A percentile compares a stretch with the other conserved stretches of the same genome.
phyloP scores from a whole-genome alignment of 2,113 vertebrate species.

The Myanophis thanlyinensis region DNA sequence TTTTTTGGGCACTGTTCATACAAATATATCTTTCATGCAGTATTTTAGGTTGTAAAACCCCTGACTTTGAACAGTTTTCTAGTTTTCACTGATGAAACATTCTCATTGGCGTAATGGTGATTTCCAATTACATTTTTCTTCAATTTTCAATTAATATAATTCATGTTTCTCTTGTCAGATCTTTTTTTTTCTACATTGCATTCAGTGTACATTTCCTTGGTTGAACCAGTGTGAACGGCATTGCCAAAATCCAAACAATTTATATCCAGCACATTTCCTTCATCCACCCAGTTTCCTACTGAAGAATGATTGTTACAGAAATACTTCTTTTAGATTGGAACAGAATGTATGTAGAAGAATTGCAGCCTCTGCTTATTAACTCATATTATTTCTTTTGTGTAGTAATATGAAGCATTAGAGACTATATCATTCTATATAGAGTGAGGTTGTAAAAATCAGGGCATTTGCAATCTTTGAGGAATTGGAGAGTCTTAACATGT shows the following conservation, averaged over 20 bases:
- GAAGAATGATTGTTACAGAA: conserved; percentile 58
- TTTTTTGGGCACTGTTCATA: not conserved
- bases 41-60: conserved; percentile 40
- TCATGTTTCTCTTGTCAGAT: conserved; percentile 61
- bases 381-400: conserved; percentile 66
- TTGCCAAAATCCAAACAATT: conserved; percentile 72
- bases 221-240: conserved; percentile 57
- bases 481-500: conserved; percentile 35
- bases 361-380: conserved; percentile 58
- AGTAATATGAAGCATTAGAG: conserved; percentile 67
- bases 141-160: conserved; percentile 53
- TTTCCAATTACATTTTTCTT: conserved; percentile 33
- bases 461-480: conserved; percentile 54
- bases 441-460: conserved; percentile 53
- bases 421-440: conserved; percentile 55
- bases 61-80: conserved; percentile 33
- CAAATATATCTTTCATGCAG: conserved; percentile 12
- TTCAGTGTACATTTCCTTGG: conserved; percentile 62
- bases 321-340: conserved; percentile 62
- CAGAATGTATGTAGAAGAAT: conserved; percentile 58
- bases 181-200: conserved; percentile 56
- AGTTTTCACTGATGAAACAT: conserved; percentile 40
- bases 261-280: conserved; percentile 57
- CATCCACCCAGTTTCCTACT: conserved; percentile 51
- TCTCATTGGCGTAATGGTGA: conserved; percentile 30